Percentiles rank a stretch among this genome's conserved stretches.
Evolutionary conservation across 2,797 vertebrate genomes (phyloP).

Genomic region (Rachycentron canadum): DNA sequence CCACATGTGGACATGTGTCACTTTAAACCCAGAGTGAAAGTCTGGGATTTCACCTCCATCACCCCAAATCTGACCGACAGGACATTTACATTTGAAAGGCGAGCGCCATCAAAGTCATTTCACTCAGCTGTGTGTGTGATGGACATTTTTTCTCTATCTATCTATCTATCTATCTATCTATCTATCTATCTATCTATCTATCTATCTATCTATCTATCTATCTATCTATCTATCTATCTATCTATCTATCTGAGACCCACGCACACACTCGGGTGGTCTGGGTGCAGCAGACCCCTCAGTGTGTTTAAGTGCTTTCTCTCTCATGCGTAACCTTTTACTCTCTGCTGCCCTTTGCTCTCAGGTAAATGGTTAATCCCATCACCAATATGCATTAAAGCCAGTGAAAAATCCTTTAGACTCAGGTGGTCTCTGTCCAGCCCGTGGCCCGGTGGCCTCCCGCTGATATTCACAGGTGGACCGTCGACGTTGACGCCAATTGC

Average conservation of each 20-base stretch:
- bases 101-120: background rate
- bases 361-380: conserved; percentile 18
- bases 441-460: background rate
- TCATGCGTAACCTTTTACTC: conserved; percentile 22
- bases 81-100: background rate
- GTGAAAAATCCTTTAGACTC: conserved; percentile 10
- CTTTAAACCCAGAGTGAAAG: background rate
- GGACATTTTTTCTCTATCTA: background rate
- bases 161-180: conserved; percentile 30
- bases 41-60: background rate
- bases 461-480: conserved; percentile 13
- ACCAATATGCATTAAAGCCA: conserved; percentile 11
- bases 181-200: conserved; percentile 32
- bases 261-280: background rate
- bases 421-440: background rate
- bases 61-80: background rate
- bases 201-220: conserved; percentile 47
- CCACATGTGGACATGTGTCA: background rate
- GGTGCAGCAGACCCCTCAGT: conserved; percentile 1
- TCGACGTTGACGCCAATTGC: background rate
- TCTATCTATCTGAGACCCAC: background rate
- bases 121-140: conserved; percentile 8
- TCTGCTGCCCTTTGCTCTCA: conserved; percentile 26
- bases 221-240: conserved; percentile 38
- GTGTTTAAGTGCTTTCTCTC: background rate